Conservation (phyloP, 2,113 vertebrate genomes). For the Urocolius indicus region DNA sequence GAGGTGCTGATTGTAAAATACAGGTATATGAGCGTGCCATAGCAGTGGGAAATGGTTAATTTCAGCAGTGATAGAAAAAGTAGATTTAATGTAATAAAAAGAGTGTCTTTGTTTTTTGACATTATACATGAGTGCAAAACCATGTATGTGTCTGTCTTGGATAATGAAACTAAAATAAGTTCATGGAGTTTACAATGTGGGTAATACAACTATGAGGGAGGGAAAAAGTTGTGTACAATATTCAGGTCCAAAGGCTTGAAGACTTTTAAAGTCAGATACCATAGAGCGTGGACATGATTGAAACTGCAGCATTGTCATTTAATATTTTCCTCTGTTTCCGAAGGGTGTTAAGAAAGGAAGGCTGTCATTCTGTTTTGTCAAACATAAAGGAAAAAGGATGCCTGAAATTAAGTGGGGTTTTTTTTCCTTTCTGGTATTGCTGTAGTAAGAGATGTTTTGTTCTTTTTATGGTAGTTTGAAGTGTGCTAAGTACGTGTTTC, state of each 20-base stretch:
- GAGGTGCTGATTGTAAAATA: neutral
- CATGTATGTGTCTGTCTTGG: neutral
- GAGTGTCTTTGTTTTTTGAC: neutral
- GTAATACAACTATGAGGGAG: accelerated
- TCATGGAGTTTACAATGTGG: neutral
- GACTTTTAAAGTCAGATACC: neutral
- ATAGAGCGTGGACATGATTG: neutral
- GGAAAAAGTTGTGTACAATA: neutral
- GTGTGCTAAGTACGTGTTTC: neutral
- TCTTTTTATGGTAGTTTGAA: neutral
- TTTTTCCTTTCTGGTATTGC: neutral
- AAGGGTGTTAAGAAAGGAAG: neutral
- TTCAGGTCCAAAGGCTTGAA: neutral
- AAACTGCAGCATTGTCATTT: neutral
- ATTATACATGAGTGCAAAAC: neutral
- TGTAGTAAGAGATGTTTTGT: neutral
- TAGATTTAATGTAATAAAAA: neutral
- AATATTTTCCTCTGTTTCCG: neutral
- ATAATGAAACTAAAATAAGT: neutral
- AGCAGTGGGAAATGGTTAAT: neutral
- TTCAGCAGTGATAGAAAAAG: neutral
- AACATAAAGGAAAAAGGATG: neutral
- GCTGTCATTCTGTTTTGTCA: neutral
- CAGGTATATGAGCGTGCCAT: accelerated
- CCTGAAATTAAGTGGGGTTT: neutral